Evolutionary conservation across 2,888 invertebrate species (phyloP).

Genomic region (Polydrusus tereticollis): DNA sequence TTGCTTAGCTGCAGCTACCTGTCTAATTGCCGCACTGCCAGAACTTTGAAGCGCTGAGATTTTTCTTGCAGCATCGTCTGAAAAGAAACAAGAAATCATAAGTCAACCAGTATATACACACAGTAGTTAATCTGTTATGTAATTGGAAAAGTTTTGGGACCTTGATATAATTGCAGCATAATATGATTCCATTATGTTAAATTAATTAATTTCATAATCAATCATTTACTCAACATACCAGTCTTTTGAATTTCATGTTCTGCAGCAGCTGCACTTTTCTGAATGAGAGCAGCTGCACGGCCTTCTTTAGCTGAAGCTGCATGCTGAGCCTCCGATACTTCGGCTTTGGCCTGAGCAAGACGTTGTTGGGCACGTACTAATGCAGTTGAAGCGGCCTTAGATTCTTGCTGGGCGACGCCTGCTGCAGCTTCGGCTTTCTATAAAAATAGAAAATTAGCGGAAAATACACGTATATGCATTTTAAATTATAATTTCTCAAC

Average conservation of each 20-base stretch:
- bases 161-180: too few relatives aligned
- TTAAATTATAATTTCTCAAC: too few relatives aligned
- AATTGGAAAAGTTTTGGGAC: too few relatives aligned
- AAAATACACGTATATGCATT: too few relatives aligned
- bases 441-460: not conserved
- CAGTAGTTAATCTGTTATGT: too few relatives aligned
- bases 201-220: not conserved
- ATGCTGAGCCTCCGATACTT: constrained; percentile 79
- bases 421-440: constrained; percentile 74
- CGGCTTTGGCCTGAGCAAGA: constrained; percentile 77
- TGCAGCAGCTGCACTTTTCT: constrained; percentile 77
- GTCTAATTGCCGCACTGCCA: constrained; percentile 53
- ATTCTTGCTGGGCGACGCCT: constrained; percentile 76
- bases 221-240: constrained; percentile 62
- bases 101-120: not conserved
- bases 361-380: constrained; percentile 79
- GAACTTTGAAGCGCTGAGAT: constrained; percentile 54
- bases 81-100: not conserved
- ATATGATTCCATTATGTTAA: too few relatives aligned
- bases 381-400: constrained; percentile 75
- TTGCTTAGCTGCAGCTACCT: constrained; percentile 54
- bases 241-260: constrained; percentile 79
- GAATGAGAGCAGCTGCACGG: constrained; percentile 79
- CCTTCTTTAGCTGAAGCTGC: constrained; percentile 80
- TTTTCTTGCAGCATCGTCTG: constrained; percentile 57